Evolutionary conservation across 53 echinoderm and acorn worm genomes (phyloP), one percentile per base, ranked within the genome.

Genomic region (Holothuria leucospilota): DNA sequence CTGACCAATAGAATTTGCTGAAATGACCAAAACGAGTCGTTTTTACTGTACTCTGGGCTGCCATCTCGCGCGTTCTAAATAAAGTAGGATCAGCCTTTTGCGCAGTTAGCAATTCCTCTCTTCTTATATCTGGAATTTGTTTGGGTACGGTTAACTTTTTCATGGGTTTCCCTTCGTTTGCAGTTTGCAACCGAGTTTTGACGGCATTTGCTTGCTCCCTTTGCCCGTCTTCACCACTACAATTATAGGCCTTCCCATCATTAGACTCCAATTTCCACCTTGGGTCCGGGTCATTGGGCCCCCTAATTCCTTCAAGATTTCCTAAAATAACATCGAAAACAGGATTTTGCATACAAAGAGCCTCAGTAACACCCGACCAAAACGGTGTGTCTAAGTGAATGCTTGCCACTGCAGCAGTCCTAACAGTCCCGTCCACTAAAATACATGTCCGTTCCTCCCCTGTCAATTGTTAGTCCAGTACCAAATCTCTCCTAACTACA

Each of bases 61-160:
- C 53, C 46, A 77, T 7, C 24, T 77, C 77, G 12, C 77, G 77
- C 40, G 49, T 4, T 3, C 52, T 20, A 46, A 40, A 13, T 13
- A 77, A 24, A 6, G 39, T 77, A 42, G 77, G 18, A 77, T 77
- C 61, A 15, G 13, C 61, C 61, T 15, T 15, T 60, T 60, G 61
- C 20, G 61, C 61, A 15, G 13, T 20, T 60, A 20, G 14, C 20
- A 60, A 60, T 13, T 60, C 61, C 20, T 60, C 20, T 20, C 20
- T 60, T 60, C 20, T 20, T 60, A 60, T 20, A 60, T 60, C 20
- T 60, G 61, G 61, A 15, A 60, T 15, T 60, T 60, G 61, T 38
- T 75, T 75, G 38, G 38, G 42, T 39, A 92, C 89, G 21, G 89
- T 20, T 38, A 89, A 84, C 4, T 87, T 85, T 62, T n/a, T n/a